Evolutionary conservation across 1,140 invertebrate genomes (phyloP).

Genomic region (Pantala flavescens): DNA sequence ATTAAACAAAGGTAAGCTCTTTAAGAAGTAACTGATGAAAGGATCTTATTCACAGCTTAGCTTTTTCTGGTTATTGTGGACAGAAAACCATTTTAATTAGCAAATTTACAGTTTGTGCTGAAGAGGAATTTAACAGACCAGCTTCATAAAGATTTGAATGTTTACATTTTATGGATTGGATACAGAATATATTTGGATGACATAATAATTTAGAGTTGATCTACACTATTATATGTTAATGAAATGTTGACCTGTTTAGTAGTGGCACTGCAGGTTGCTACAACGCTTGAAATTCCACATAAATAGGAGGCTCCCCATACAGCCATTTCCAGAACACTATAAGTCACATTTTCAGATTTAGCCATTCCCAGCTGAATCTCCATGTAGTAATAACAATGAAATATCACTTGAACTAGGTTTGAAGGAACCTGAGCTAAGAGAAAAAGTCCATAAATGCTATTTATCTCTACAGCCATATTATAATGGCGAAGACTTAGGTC

Average conservation of each 20-base stretch:
- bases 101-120: too few relatives aligned
- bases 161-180: too few relatives aligned
- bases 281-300: not conserved
- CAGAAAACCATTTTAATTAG: too few relatives aligned
- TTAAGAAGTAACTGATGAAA: too few relatives aligned
- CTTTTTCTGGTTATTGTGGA: too few relatives aligned
- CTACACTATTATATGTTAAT: too few relatives aligned
- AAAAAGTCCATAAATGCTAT: not conserved
- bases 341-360: not conserved
- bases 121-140: too few relatives aligned
- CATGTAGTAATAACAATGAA: not conserved
- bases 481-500: not conserved
- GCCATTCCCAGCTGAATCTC: not conserved
- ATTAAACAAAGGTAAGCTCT: too few relatives aligned
- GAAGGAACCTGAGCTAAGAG: not conserved
- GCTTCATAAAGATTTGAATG: too few relatives aligned
- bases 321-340: not conserved
- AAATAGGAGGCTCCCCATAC: not conserved
- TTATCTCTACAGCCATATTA: not conserved
- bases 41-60: too few relatives aligned
- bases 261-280: not conserved
- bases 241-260: not conserved
- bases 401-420: not conserved
- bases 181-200: too few relatives aligned
- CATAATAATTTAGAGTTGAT: too few relatives aligned